Conservation (phyloP, 2,113 vertebrate species). For the Plestiodon gilberti region DNA sequence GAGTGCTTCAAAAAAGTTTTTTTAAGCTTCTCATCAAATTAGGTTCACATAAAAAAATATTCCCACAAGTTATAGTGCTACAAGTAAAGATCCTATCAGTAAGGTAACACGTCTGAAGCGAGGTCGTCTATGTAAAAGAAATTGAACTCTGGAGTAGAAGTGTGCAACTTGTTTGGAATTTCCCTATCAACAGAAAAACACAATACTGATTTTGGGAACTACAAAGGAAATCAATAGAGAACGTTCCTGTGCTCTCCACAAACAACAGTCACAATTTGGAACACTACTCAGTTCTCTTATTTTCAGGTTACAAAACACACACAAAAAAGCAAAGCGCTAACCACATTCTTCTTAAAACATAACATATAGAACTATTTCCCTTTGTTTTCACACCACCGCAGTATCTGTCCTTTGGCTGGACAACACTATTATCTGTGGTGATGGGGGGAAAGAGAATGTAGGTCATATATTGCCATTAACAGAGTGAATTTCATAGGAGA, state of each 20-base stretch:
- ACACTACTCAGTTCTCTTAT: slow-evolving; percentile 43
- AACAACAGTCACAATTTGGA: slow-evolving; percentile 51
- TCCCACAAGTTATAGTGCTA: slow-evolving; percentile 92
- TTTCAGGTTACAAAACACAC: slow-evolving; percentile 48
- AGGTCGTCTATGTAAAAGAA: slow-evolving; percentile 87
- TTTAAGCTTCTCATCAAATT: slow-evolving; percentile 82
- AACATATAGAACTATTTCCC: slow-evolving; percentile 14
- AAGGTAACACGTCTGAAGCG: slow-evolving; percentile 87
- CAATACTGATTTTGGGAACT: slow-evolving; percentile 68
- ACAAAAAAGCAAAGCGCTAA: slow-evolving; percentile 50
- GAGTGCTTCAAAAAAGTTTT: slow-evolving; percentile 85
- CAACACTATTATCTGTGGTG: slow-evolving; percentile 50
- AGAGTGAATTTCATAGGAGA: slow-evolving; percentile 47
- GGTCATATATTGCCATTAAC: slow-evolving; percentile 23
- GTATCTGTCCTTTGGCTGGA: slow-evolving; percentile 29
- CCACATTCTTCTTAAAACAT: slow-evolving; percentile 28
- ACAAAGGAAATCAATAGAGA: slow-evolving; percentile 68
- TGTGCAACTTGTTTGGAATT: slow-evolving; percentile 85
- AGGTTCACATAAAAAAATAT: slow-evolving; percentile 82
- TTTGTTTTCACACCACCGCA: slow-evolving; percentile 59
- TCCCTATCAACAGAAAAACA: slow-evolving; percentile 72
- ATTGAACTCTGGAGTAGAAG: slow-evolving; percentile 87
- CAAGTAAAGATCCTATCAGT: slow-evolving; percentile 89
- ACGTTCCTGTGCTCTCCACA: slow-evolving; percentile 59
- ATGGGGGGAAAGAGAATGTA: slow-evolving; percentile 35